Conservation (phyloP, 2,113 vertebrate genomes). For the Ctenomys sociabilis region DNA sequence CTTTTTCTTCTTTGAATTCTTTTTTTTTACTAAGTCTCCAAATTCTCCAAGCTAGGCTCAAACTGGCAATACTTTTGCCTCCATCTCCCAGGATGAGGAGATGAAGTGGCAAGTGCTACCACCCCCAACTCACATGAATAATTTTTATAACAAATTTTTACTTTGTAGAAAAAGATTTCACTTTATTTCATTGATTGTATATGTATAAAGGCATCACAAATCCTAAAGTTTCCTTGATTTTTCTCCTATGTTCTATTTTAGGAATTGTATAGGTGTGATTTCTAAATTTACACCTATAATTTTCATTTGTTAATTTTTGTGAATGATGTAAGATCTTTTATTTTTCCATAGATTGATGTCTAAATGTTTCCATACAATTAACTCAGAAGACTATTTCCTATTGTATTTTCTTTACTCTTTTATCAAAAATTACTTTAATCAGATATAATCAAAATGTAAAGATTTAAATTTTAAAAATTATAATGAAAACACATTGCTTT, state of each 20-base stretch:
- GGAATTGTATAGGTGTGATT: not conserved
- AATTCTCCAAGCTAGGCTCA: not conserved
- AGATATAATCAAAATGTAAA: not conserved
- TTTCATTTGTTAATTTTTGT: not conserved
- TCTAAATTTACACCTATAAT: conserved; percentile 13
- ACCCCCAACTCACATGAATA: not conserved
- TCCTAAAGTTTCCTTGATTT: not conserved
- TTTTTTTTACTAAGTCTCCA: not conserved
- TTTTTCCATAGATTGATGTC: not conserved
- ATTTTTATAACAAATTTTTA: not conserved
- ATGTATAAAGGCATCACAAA: not conserved
- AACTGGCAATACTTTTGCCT: not conserved
- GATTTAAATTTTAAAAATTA: not conserved
- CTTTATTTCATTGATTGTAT: not conserved
- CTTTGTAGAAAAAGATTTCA: not conserved
- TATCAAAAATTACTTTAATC: not conserved
- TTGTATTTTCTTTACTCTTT: not conserved
- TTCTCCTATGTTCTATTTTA: not conserved
- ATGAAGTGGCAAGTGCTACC: not conserved
- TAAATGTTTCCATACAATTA: not conserved
- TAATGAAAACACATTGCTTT: not conserved
- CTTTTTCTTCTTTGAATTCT: not conserved
- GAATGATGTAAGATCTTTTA: not conserved
- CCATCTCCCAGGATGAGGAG: not conserved
- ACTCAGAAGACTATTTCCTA: not conserved